Evolutionary conservation across 2,888 invertebrate genomes (phyloP), one percentile per base, ranked within the genome.

Genomic region (Parochlus steinenii): DNA sequence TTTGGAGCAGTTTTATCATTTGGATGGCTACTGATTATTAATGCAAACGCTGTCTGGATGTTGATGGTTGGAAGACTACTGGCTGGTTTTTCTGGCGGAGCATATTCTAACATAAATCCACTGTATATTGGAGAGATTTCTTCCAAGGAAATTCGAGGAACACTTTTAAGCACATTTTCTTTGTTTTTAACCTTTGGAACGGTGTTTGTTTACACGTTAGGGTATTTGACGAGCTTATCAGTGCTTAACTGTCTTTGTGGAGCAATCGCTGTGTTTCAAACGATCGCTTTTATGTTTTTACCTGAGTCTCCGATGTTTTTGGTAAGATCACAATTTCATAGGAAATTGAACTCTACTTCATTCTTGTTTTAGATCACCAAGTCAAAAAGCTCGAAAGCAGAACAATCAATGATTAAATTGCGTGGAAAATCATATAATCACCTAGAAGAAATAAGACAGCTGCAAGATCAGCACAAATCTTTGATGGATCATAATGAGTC

Each of bases 71-170:
- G 28, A 10, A 27, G 34, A 28, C 28, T 34, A 6, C 11, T 34
- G 3, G 11, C 12, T 16, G 34, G 34, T n/a, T 15, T 34, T 15
- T n/a, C 34, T 10, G 28, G 16, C 2, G 34, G 28, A 7, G 26
- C 15, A 4, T 34, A 34, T 11, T 11, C 22, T 15, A 20, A 22
- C n/a, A 15, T 17, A 12, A 10, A 20, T 14, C 28, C 25, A 20
- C 19, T 28, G 10, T 34, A 34, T 16, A 28, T 34, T n/a, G 34
- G 34, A 4, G 28, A 34, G 29, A 20, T 27, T 27, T 11, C 34
- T 8, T 27, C 27, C 1, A 34, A 34, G 10, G 28, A 34, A n/a
- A 34, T 34, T 27, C 34, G 34, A 15, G 34, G 34, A 12, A 28
- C 11, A 11, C 16, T 34, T 16, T 17, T 34, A 7, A 28, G n/a